These are phyloP conservation scores for Calypte anna DNA, from an alignment of 2,113 vertebrate genomes.

Conservation along the genomic window DNA sequence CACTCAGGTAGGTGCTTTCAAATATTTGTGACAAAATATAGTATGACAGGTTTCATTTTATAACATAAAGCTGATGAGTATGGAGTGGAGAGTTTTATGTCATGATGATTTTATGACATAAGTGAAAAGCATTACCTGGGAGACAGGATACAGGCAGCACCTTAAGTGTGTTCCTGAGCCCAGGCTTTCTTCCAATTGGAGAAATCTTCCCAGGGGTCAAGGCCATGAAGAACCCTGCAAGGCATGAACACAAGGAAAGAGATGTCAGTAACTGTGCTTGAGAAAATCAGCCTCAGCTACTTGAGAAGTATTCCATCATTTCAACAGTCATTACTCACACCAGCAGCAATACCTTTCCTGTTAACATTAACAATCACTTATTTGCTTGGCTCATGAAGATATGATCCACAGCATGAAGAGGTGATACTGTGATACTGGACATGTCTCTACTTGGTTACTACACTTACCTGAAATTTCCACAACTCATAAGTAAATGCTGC, in stretches of 20 bases:
- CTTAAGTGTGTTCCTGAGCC: too few relatives aligned
- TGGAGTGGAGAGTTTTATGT: not conserved
- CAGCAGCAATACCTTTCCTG: not conserved
- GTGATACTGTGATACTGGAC: too few relatives aligned
- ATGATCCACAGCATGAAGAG: not conserved
- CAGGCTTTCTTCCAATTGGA: not conserved
- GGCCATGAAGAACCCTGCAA: not conserved
- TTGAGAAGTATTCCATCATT: not conserved
- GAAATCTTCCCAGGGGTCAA: not conserved
- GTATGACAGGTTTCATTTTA: not conserved
- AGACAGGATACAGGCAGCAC: not conserved
- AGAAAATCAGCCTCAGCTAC: not conserved
- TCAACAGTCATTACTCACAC: not conserved
- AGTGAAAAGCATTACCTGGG: not conserved
- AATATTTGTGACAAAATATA: not conserved
- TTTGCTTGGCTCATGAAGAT: not conserved
- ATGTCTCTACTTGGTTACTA: not conserved
- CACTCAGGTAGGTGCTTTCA: not conserved
- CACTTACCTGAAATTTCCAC: not conserved
- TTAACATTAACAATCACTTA: not conserved
- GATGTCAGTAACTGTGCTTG: too few relatives aligned
- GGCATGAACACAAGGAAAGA: not conserved
- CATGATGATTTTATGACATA: not conserved
- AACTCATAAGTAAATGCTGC: not conserved
- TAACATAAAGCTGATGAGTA: not conserved